Evolutionary conservation across 2,888 invertebrate genomes (phyloP).

Genomic region (Caenorhabditis imperialis): DNA sequence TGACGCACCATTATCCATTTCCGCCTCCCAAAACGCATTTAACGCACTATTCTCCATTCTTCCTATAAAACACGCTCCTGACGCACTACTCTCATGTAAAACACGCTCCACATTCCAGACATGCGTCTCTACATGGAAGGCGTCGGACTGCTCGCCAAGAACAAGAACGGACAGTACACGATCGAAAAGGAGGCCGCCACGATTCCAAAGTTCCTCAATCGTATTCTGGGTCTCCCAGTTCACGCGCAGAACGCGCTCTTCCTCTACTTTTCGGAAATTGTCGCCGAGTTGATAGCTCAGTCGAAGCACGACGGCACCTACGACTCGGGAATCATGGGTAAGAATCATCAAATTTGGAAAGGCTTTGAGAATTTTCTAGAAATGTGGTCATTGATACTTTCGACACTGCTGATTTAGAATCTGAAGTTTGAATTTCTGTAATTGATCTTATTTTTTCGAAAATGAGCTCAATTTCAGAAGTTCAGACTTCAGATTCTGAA

Average conservation of each 20-base stretch:
- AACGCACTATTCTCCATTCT: too few relatives aligned
- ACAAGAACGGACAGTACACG: conserved; percentile 55
- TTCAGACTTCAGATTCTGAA: too few relatives aligned
- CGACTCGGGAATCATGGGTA: conserved; percentile 91
- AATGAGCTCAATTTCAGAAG: too few relatives aligned
- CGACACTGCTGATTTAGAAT: too few relatives aligned
- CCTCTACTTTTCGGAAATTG: conserved; percentile 96
- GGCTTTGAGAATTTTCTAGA: too few relatives aligned
- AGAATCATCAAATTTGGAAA: conserved; percentile 78
- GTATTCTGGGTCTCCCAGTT: conserved; percentile 96
- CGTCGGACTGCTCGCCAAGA: conserved; percentile 88
- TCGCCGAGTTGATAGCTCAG: conserved; percentile 90
- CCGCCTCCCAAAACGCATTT: too few relatives aligned
- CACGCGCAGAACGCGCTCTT: conserved; percentile 96
- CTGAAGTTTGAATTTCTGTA: conserved; percentile 7
- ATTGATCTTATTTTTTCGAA: too few relatives aligned
- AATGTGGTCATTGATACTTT: too few relatives aligned
- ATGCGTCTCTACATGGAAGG: conserved; percentile 94
- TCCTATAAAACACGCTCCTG: too few relatives aligned
- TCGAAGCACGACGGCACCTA: conserved; percentile 94
- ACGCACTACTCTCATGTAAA: too few relatives aligned
- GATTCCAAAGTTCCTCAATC: conserved; percentile 92
- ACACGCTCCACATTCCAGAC: conserved; percentile 84
- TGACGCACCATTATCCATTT: too few relatives aligned
- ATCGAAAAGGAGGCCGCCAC: conserved; percentile 61